These are phyloP conservation scores for Haliclystus octoradiatus DNA, from an alignment of 30 jellyfish, hydroid and myxozoan species.

Conservation along the genomic window DNA sequence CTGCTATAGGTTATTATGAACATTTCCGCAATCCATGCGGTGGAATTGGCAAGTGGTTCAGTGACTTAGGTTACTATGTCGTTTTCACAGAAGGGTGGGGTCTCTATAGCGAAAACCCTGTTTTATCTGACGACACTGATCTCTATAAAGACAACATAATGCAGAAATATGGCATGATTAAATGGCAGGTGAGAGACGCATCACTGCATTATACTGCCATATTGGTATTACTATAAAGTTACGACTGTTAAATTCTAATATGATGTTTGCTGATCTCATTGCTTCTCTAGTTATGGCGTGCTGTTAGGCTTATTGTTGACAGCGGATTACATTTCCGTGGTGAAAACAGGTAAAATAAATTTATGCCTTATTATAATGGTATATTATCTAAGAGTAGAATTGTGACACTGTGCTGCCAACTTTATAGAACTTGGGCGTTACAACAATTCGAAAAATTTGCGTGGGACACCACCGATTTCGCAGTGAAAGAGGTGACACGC, in stretches of 20 bases:
- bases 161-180: conserved; percentile 87
- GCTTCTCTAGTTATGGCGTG: conserved; percentile 70
- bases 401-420: too few species aligned
- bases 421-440: conserved; percentile 76
- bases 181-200: conserved; percentile 89
- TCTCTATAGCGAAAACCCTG: conserved; percentile 71
- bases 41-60: conserved; percentile 51
- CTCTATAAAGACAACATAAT: conserved; percentile 55
- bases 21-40: conserved; percentile 62
- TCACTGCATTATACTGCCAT: too few species aligned
- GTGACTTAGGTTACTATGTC: conserved; percentile 31
- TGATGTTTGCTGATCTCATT: too few species aligned
- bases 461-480: conserved; percentile 84
- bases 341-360: conserved; percentile 48
- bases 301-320: conserved; percentile 78
- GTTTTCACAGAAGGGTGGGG: conserved; percentile 97
- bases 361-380: too few species aligned
- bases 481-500: conserved; percentile 73
- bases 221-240: too few species aligned
- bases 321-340: conserved; percentile 83
- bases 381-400: too few species aligned
- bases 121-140: conserved; percentile 69
- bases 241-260: too few species aligned
- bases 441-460: conserved; percentile 71
- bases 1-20: conserved; percentile 69